Evolutionary conservation across 2,888 invertebrate species (phyloP).

Genomic region (Galerucella nymphaeae): DNA sequence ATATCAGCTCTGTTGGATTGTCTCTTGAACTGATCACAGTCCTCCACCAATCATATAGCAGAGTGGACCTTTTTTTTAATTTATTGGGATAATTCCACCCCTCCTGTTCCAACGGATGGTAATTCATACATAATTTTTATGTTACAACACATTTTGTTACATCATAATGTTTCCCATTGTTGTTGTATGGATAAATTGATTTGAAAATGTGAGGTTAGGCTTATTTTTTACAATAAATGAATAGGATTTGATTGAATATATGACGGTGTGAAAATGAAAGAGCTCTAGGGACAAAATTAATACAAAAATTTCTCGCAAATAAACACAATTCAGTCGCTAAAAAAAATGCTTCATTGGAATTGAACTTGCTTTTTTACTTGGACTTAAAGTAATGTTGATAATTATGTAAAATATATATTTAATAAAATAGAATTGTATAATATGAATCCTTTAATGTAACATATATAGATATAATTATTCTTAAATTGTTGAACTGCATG

Average conservation of each 20-base stretch:
- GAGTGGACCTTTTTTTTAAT: too few relatives aligned
- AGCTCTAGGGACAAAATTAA: not conserved
- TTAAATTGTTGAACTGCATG: slow-evolving; percentile 63
- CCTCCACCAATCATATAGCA: too few relatives aligned
- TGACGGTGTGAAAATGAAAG: too few relatives aligned
- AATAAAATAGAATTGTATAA: slow-evolving; percentile 53
- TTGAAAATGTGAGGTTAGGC: too few relatives aligned
- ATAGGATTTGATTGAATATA: not conserved
- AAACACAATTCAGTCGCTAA: slow-evolving; percentile 41
- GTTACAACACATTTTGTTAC: too few relatives aligned
- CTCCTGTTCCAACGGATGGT: too few relatives aligned
- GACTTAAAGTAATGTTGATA: slow-evolving; percentile 56
- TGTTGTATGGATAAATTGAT: too few relatives aligned
- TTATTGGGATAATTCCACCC: too few relatives aligned
- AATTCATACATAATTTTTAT: too few relatives aligned
- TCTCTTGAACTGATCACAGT: not conserved
- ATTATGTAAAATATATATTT: slow-evolving; percentile 56
- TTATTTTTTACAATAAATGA: too few relatives aligned
- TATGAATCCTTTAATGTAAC: slow-evolving; percentile 48
- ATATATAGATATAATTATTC: slow-evolving; percentile 54
- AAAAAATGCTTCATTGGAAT: slow-evolving; percentile 66
- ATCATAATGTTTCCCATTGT: too few relatives aligned
- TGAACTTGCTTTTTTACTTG: slow-evolving; percentile 66
- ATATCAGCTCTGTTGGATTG: not conserved
- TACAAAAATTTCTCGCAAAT: slow-evolving; percentile 30